phyloP scores from a whole-genome alignment of 2,888 invertebrate genomes.

The Osmoderma eremita region DNA sequence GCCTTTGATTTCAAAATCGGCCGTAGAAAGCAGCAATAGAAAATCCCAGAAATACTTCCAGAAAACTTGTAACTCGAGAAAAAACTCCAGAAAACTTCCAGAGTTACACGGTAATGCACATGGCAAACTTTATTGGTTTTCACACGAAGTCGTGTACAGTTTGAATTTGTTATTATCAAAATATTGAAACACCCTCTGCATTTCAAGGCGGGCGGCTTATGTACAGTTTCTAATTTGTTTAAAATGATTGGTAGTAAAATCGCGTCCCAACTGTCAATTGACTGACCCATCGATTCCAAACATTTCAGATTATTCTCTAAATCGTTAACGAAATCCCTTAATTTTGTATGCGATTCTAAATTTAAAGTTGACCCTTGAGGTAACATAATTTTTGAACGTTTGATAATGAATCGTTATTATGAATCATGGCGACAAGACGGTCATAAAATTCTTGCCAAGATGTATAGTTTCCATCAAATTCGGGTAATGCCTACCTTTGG shows the following conservation, averaged over 20 bases:
- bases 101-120: too few relatives aligned
- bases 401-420: slow-evolving; percentile 9
- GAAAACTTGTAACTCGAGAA: too few relatives aligned
- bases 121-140: too few relatives aligned
- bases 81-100: too few relatives aligned
- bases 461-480: slow-evolving; percentile 13
- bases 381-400: slow-evolving; percentile 24
- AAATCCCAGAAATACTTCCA: too few relatives aligned
- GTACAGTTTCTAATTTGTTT: slow-evolving; percentile 43
- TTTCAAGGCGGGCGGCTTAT: too few relatives aligned
- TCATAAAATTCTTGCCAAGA: slow-evolving; percentile 14
- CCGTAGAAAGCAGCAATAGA: too few relatives aligned
- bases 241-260: slow-evolving; percentile 40
- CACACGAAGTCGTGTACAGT: too few relatives aligned
- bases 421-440: slow-evolving; percentile 18
- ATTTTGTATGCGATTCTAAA: not conserved
- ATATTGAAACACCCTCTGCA: too few relatives aligned
- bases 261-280: slow-evolving; percentile 41
- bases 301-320: slow-evolving; percentile 41
- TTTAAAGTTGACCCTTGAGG: slow-evolving; percentile 6
- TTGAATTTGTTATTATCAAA: too few relatives aligned
- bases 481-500: slow-evolving; percentile 8
- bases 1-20: too few relatives aligned
- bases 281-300: slow-evolving; percentile 38
- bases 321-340: slow-evolving; percentile 10